These are phyloP conservation scores for Atherinosoma microstoma DNA, from an alignment of 2,797 vertebrate species.

Conservation along the genomic window DNA sequence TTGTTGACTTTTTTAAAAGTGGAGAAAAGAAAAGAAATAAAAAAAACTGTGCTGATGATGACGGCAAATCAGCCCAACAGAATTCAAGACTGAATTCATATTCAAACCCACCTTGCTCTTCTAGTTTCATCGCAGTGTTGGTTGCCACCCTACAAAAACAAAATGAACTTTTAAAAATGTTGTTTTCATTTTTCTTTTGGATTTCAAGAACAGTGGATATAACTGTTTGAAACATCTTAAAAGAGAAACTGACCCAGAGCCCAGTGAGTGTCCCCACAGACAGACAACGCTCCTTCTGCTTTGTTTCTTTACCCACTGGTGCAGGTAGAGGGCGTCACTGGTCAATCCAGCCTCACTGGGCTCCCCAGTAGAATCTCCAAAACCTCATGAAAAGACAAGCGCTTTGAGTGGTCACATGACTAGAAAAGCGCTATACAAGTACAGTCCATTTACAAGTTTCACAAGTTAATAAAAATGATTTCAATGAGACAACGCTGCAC, in stretches of 20 bases:
- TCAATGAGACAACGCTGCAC: background rate
- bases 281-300: conserved; percentile 75
- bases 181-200: background rate
- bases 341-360: conserved; percentile 88
- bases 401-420: no score
- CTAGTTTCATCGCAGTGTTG: conserved; percentile 81
- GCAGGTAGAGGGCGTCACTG: conserved; percentile 83
- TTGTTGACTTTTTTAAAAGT: no score
- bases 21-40: no score
- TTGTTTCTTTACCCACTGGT: conserved; percentile 85
- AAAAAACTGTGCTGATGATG: no score
- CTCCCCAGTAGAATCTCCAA: conserved; percentile 86
- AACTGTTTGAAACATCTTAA: background rate
- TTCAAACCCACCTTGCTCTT: conserved; percentile 80
- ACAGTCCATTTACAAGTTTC: no score
- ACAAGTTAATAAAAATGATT: background rate
- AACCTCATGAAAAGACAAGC: conserved; percentile 80
- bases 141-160: conserved; percentile 84
- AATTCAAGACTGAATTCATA: background rate
- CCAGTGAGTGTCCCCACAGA: conserved; percentile 91
- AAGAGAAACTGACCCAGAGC: conserved; percentile 85
- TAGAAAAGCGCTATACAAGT: no score
- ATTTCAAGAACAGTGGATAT: background rate
- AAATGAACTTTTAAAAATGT: background rate
- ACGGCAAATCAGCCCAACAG: no score